Base-by-base conservation (phyloP, 2,113 vertebrate genomes). In the Cryptomyrus ogoouensis region DNA sequence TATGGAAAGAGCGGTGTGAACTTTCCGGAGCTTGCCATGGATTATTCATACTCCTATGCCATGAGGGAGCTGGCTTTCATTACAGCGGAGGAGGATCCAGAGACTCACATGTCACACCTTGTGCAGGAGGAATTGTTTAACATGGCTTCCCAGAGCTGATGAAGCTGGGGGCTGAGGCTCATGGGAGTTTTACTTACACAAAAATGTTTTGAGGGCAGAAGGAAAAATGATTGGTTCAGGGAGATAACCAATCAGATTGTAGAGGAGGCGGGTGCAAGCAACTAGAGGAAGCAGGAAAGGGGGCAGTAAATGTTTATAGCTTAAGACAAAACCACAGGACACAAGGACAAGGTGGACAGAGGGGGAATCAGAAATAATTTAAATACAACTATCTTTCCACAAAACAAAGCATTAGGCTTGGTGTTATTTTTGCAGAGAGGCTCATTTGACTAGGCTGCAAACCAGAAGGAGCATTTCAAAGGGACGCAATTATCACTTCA, bases 101-200 rank as follows among this genome's bases (percentile, higher is more conserved):
- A 66, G 27, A 39, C 62, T 49, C 90, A 88, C 88, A 91, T 89
- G 88, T 92, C 92, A 92, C 90, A 90, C 89, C 90, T 92, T 91
- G 80, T 90, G 88, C 90, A 89, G 88, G 77, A 92, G 90, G 87
- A 89, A 89, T 80, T 87, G 13, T 53, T 53, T 87, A 50, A 87
- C 31, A n/a, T 86, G 13, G 56, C 74, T 88, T 70, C 84, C 87
- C 46, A 93, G 80, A 66, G 84, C 50, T 83, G n/a, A 88, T 47
- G 44, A 66, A 83, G 35, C 12, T 49, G 12, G 31, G 27, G n/a
- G 24, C 85, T 31, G 58, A 7, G 53, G 19, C 53, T 56, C 53
- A 56, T 21, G 53, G 52, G 52, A 53, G 52, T 53, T 53, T 53
- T 19, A 53, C 52, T 53, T 53, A 19, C 52, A 53, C 52, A 53